Evolutionary conservation across 2,888 invertebrate species (phyloP), one percentile per base, ranked within the genome.

Genomic region (Drosophila pegasa): DNA sequence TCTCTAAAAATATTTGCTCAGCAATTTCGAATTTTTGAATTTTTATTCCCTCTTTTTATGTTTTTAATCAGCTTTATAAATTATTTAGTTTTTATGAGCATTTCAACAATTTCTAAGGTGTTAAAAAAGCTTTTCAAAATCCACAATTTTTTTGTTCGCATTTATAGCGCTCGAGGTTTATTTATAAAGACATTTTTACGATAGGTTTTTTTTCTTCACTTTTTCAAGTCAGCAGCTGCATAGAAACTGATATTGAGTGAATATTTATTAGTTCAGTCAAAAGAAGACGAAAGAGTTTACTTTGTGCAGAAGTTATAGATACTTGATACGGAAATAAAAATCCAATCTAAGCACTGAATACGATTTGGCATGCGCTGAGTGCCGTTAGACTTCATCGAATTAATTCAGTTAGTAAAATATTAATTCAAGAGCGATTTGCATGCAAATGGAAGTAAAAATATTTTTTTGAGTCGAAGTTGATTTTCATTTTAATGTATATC

Each of bases 31-130:
- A 31, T 43, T 27, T 16, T 3, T 29, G 16, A 18, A 8, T 5
- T 22, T 2, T n/a, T 16, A 35, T n/a, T n/a, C 5, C 9, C 10
- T 2, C 8, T 25, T 51, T 18, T 51, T 38, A 25, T 18, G 8
- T 5, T 14, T 37, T 27, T 51, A 40, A 54, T 31, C 54, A n/a
- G 37, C 48, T 50, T 29, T 10, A 54, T 37, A 54, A 55, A 40
- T 56, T 7, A 37, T 41, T 35, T 52, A 10, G 6, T 45, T 20
- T 37, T 35, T 45, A 51, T 51, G 54, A 31, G n/a, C 47, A 59
- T 67, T 64, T 70, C 64, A 61, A 47, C 45, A 64, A 45, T 51
- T 50, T 59, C 29, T 16, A 20, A 62, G 52, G 70, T 75, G 74
- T 67, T 67, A 70, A 67, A 59, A 71, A 51, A 47, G 52, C 51